A percentile compares a stretch with the other conserved stretches of the same genome.
phyloP scores from a whole-genome alignment of 2,113 vertebrate genomes.

The Salvelinus sp. region DNA sequence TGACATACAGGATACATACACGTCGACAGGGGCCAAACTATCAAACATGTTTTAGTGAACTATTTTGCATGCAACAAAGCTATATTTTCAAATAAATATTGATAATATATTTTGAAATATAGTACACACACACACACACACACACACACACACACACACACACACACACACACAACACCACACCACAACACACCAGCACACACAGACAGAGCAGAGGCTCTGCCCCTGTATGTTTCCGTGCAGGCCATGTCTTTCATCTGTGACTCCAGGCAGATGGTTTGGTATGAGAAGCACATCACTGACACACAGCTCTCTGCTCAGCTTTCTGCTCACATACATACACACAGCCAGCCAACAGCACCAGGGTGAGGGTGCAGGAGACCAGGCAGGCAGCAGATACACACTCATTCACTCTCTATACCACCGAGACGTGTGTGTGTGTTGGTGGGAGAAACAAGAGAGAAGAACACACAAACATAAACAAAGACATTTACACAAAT shows the following conservation, averaged over 20 bases:
- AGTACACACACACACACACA: neutral
- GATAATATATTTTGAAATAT: too few relatives aligned
- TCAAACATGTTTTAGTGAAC: too few relatives aligned
- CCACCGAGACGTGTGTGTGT: neutral
- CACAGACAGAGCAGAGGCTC: neutral
- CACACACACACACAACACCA: neutral
- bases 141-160: too few relatives aligned
- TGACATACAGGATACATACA: too few relatives aligned
- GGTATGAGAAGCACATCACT: conserved; percentile 51
- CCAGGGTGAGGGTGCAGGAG: neutral
- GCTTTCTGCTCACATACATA: conserved; percentile 49
- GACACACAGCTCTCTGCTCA: conserved; percentile 35
- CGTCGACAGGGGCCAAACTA: too few relatives aligned
- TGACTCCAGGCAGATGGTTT: conserved; percentile 39
- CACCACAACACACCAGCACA: neutral
- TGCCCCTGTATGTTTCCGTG: neutral
- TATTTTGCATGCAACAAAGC: too few relatives aligned
- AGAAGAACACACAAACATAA: too few relatives aligned
- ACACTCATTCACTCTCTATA: neutral
- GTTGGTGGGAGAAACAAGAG: too few relatives aligned
- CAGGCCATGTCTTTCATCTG: neutral
- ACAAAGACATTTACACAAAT: too few relatives aligned
- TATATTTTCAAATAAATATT: too few relatives aligned
- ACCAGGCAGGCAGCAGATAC: neutral
- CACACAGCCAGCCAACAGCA: conserved; percentile 23